Percentiles rank a stretch among this genome's conserved stretches.
Conservation (phyloP, 2,888 invertebrate species). For the Mechanitis mazaeus region DNA sequence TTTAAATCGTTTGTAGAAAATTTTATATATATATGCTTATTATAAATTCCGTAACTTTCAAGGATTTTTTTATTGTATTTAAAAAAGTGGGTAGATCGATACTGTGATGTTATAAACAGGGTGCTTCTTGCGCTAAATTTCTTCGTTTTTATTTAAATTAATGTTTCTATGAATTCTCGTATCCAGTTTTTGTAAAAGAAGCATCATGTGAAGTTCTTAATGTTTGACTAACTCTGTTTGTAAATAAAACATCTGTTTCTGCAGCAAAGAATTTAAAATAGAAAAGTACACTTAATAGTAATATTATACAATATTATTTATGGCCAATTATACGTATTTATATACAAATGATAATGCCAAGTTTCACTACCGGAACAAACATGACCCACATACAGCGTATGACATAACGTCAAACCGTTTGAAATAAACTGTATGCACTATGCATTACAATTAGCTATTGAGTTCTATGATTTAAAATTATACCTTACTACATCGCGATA, state of each 20-base stretch:
- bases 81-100: no score
- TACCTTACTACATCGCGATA: not conserved
- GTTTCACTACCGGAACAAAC: slow-evolving; percentile 26
- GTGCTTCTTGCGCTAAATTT: no score
- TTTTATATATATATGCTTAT: not conserved
- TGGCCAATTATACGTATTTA: not conserved
- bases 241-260: no score
- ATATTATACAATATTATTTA: not conserved
- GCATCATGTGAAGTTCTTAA: no score
- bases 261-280: no score
- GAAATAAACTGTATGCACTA: slow-evolving; percentile 15
- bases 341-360: not conserved
- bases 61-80: no score
- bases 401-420: slow-evolving; percentile 21
- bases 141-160: not conserved
- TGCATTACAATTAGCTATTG: slow-evolving; percentile 18
- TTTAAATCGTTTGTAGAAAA: not conserved
- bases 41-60: no score
- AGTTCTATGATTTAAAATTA: not conserved
- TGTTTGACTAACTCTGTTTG: no score
- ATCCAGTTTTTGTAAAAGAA: not conserved
- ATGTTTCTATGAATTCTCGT: not conserved
- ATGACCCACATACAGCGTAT: slow-evolving; percentile 25
- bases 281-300: no score
- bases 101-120: no score